These are phyloP conservation scores for Sceloporus undulatus DNA, from an alignment of 2,113 vertebrate species.

Conservation along the genomic window DNA sequence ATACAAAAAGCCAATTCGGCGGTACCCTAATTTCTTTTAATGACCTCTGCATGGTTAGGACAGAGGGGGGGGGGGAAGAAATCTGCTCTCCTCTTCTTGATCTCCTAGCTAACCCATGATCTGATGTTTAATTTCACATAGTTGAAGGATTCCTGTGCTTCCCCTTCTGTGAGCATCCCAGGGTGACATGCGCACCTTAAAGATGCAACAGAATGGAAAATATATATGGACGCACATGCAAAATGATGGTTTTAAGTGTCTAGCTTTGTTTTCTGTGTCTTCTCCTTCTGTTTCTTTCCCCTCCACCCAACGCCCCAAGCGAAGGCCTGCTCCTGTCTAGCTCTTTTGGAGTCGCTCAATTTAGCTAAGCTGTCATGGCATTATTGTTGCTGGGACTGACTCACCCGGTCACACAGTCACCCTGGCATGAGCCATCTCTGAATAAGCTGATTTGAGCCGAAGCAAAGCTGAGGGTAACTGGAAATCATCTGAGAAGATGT, in stretches of 20 bases:
- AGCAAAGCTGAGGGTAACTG: background rate
- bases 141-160: background rate
- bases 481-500: background rate
- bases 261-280: background rate
- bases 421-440: constrained; percentile 9
- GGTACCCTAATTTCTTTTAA: too few species aligned
- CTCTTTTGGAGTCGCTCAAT: constrained; percentile 27
- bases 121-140: background rate
- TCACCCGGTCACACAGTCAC: constrained; percentile 31
- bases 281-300: background rate
- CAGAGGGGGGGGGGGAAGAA: background rate
- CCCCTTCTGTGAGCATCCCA: too few species aligned
- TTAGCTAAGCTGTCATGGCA: constrained; percentile 18
- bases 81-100: background rate
- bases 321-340: fast-evolving
- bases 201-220: too few species aligned
- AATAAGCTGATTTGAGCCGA: background rate
- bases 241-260: too few species aligned
- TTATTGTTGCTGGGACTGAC: constrained; percentile 31
- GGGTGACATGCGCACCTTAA: background rate
- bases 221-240: background rate
- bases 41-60: background rate
- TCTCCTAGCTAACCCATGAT: background rate
- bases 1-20: too few species aligned
- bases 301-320: too few species aligned